Conservation (phyloP, 92 coral and sea anemone species). For the Phenganax stokvisi region DNA sequence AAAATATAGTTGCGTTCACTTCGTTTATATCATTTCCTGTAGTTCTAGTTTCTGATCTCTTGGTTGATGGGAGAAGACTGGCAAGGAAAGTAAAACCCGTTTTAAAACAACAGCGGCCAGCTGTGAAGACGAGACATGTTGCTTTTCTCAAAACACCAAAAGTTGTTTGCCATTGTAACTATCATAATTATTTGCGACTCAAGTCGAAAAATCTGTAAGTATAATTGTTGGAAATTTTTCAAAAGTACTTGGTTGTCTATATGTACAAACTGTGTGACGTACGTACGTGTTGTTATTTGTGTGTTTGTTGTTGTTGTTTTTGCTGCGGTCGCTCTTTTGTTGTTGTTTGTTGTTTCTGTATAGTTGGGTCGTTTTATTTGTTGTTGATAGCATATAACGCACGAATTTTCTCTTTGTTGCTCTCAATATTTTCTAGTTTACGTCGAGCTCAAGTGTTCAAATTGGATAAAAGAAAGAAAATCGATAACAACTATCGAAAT, state of each 20-base stretch:
- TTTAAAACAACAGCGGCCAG: background rate
- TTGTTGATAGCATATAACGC: background rate
- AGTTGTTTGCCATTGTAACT: slow-evolving; percentile 12
- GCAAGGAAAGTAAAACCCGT: background rate
- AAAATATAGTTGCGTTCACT: background rate
- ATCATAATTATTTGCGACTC: background rate
- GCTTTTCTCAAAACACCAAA: background rate
- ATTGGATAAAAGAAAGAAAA: background rate
- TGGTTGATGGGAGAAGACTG: background rate
- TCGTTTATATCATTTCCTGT: background rate
- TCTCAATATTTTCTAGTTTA: background rate
- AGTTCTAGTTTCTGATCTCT: background rate
- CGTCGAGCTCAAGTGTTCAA: slow-evolving; percentile 9
- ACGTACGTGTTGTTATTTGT: background rate
- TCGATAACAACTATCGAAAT: background rate
- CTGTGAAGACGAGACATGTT: background rate
- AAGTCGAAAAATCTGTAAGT: slow-evolving; percentile 11
- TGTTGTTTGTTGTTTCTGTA: background rate
- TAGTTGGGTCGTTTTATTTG: background rate
- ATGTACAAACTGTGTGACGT: background rate
- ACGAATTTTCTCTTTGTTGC: background rate
- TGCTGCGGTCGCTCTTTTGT: background rate
- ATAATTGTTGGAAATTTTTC: background rate
- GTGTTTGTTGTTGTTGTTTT: background rate
- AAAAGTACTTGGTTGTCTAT: background rate